Evolutionary conservation across 2,113 vertebrate species (phyloP), one percentile per base, ranked within the genome.

Genomic region (Xenopus laevis): DNA sequence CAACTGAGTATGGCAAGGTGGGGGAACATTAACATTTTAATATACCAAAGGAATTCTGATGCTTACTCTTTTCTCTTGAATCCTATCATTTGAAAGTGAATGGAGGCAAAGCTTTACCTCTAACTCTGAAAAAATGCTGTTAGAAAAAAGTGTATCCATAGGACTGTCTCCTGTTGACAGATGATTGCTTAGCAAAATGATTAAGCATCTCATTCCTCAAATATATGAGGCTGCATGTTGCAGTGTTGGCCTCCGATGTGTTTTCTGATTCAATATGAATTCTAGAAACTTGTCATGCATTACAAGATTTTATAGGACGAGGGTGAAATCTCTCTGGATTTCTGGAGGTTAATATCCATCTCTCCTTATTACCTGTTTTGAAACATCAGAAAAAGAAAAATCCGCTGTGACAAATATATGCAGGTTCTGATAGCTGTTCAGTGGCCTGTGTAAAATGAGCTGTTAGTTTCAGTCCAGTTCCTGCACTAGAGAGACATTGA

Each of bases 381-480:
- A 77, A 70, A 70, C 74, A 70, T 77, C 67, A 64, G 23, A 77
- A 70, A 77, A 46, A 46, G 60, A 55, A 46, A 64, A 77, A 77
- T 77, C 66, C 58, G 74, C 74, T 69, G 67, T 77, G 74, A 77
- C 74, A 77, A 77, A 77, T 77, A 2, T 69, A 58, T 57, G 74
- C 74, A 45, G 74, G 66, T 77, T 23, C 23, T 62, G 67, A 70
- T 70, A 44, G 74, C 74, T 64, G 74, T 47, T 77, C 74, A 64
- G 66, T 69, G 74, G 74, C 74, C 74, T 77, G 74, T 45, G 33
- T 7, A 64, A 55, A 77, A 77, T 77, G 74, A 77, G 66, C 66
- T 64, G 74, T 77, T 77, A 77, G 74, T 77, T 77, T 77, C 74
- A 77, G 74, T 77, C 66, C 74, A 77, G 59, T 77, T 77, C 21